Conservation (phyloP, 2,797 vertebrate genomes). For the Notolabrus celidotus region DNA sequence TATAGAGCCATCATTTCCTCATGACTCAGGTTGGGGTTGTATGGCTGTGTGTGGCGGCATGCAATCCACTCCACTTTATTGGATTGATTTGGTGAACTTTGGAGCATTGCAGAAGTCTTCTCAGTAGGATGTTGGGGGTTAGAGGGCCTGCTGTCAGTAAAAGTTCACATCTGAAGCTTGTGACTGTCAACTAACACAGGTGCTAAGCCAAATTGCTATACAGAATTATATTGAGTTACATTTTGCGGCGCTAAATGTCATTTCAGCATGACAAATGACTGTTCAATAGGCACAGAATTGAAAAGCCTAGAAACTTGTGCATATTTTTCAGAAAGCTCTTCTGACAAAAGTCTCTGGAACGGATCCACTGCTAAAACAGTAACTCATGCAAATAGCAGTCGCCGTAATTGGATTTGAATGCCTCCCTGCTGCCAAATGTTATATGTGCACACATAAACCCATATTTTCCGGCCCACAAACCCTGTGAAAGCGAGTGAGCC, state of each 20-base stretch:
- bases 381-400: conserved; percentile 82
- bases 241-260: conserved; percentile 32
- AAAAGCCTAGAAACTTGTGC: conserved; percentile 44
- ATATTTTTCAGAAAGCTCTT: conserved; percentile 44
- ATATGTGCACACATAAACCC: conserved; percentile 83
- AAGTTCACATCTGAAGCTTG: conserved; percentile 35
- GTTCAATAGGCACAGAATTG: conserved; percentile 35
- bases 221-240: conserved; percentile 16
- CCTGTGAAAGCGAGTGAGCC: conserved; percentile 76
- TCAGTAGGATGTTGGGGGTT: not conserved
- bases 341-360: conserved; percentile 72
- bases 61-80: conserved; percentile 35
- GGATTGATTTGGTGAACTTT: conserved; percentile 24
- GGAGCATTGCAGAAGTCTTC: conserved; percentile 30
- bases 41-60: conserved; percentile 7
- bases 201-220: conserved; percentile 19
- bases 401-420: conserved; percentile 84
- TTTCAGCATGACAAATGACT: conserved; percentile 46
- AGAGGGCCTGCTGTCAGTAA: not conserved
- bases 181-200: conserved; percentile 10
- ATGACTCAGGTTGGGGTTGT: conserved; percentile 23
- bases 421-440: conserved; percentile 83
- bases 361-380: conserved; percentile 75
- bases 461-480: conserved; percentile 84
- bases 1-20: conserved; percentile 48